phyloP scores from a whole-genome alignment of 2,797 vertebrate species.

The Anniella stebbinsi region DNA sequence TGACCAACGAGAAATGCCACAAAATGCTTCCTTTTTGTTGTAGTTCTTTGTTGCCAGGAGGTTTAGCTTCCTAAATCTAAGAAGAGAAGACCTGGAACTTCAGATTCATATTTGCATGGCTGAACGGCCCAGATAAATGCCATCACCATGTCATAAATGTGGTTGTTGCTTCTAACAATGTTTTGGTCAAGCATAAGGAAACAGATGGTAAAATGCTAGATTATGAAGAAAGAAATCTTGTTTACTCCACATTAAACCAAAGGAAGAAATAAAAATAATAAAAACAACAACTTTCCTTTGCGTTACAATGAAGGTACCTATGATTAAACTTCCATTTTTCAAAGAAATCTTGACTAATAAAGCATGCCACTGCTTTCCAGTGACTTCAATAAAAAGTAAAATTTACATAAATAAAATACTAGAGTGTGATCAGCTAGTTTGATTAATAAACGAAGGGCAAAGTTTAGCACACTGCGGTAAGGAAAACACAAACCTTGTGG shows the following conservation, averaged over 20 bases:
- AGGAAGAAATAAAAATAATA: neutral
- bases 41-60: neutral
- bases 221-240: neutral
- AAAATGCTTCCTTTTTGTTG: neutral
- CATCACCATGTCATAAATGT: neutral
- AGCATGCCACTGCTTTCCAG: neutral
- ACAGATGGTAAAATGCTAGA: constrained; percentile 8
- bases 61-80: neutral
- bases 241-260: neutral
- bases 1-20: neutral
- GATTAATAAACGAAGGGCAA: neutral
- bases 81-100: neutral
- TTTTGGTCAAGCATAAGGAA: constrained; percentile 15
- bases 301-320: neutral
- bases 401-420: neutral
- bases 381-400: neutral
- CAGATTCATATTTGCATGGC: neutral
- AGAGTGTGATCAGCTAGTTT: neutral
- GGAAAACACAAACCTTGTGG: neutral
- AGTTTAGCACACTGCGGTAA: neutral
- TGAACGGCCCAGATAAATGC: neutral
- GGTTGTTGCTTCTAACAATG: neutral
- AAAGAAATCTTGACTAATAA: neutral
- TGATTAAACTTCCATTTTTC: neutral
- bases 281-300: neutral